Percentiles rank a stretch among this genome's conserved stretches.
phyloP scores from a whole-genome alignment of 2,113 vertebrate genomes.

The Macquaria australasica region DNA sequence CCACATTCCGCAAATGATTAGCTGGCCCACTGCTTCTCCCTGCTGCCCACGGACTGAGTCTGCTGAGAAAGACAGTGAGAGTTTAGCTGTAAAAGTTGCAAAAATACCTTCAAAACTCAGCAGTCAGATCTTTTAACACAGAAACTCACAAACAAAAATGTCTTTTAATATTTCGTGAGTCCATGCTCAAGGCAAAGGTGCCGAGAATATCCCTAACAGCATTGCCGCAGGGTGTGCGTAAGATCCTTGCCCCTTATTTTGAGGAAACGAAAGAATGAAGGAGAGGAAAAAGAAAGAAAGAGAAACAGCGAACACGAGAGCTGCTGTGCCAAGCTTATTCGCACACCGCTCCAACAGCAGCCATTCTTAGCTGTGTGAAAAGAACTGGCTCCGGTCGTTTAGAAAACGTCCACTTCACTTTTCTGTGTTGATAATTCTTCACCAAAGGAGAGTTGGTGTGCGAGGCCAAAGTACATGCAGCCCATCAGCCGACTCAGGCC shows the following conservation, averaged over 20 bases:
- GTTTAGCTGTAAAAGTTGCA: conserved; percentile 24
- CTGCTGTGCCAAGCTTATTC: conserved; percentile 16
- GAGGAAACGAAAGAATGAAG: conserved; percentile 1
- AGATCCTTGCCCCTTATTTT: neutral
- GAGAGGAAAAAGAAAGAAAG: conserved; percentile 6
- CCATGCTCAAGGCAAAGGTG: neutral
- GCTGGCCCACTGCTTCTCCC: conserved; percentile 76
- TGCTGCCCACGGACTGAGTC: conserved; percentile 68
- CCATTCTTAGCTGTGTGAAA: conserved; percentile 51
- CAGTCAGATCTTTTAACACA: neutral
- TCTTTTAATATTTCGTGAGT: neutral
- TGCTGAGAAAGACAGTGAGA: conserved; percentile 49
- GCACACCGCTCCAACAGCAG: conserved; percentile 32
- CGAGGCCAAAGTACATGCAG: conserved; percentile 12
- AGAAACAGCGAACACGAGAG: conserved; percentile 29
- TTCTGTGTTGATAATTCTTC: conserved; percentile 33
- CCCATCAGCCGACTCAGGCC: conserved; percentile 3
- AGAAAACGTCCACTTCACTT: conserved; percentile 50
- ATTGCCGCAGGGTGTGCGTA: neutral
- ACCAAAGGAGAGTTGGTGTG: conserved; percentile 6
- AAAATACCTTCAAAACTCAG: neutral
- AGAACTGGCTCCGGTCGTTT: conserved; percentile 39
- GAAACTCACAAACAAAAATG: neutral
- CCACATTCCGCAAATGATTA: conserved; percentile 84
- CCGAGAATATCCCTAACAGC: neutral